Evolutionary conservation across 2,797 vertebrate species (phyloP).

Genomic region (Gobionotothen gibberifrons): DNA sequence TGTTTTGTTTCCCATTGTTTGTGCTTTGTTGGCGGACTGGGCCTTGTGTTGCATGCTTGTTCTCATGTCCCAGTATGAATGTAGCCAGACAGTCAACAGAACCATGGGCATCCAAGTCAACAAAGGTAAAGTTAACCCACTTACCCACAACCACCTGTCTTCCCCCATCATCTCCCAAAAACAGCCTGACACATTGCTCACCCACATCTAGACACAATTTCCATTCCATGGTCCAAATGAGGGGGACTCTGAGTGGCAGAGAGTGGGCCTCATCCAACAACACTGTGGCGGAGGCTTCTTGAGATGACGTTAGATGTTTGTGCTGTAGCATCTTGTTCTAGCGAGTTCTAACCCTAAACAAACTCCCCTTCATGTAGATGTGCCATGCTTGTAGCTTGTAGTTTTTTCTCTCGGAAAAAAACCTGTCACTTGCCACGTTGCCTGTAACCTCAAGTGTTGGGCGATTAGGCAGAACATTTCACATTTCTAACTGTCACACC

Average conservation of each 20-base stretch:
- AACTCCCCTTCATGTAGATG: slow-evolving; percentile 28
- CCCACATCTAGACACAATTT: slow-evolving; percentile 53
- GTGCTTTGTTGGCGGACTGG: slow-evolving; percentile 70
- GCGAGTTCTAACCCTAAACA: slow-evolving; percentile 16
- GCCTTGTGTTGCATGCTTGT: slow-evolving; percentile 80
- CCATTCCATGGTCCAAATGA: slow-evolving; percentile 55
- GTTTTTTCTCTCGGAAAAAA: slow-evolving; percentile 6
- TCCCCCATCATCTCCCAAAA: slow-evolving; percentile 49
- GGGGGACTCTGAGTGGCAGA: slow-evolving; percentile 48
- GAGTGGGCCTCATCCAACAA: slow-evolving; percentile 42
- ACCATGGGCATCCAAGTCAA: slow-evolving; percentile 80
- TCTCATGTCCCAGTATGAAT: slow-evolving; percentile 85
- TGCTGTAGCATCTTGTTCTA: slow-evolving; percentile 30
- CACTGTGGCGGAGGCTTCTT: slow-evolving; percentile 37
- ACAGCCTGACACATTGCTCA: slow-evolving; percentile 54
- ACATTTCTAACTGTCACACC: background rate
- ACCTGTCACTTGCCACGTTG: background rate
- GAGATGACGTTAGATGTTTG: slow-evolving; percentile 43
- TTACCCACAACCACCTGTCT: slow-evolving; percentile 55
- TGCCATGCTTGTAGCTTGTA: slow-evolving; percentile 22
- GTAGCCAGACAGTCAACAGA: slow-evolving; percentile 84
- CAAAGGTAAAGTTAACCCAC: slow-evolving; percentile 84
- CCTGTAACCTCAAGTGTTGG: slow-evolving; percentile 13
- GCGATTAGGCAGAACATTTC: background rate
- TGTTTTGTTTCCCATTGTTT: slow-evolving; percentile 53